Evolutionary conservation across 1,140 invertebrate genomes (phyloP).

Genomic region (Trichoplusia ni): DNA sequence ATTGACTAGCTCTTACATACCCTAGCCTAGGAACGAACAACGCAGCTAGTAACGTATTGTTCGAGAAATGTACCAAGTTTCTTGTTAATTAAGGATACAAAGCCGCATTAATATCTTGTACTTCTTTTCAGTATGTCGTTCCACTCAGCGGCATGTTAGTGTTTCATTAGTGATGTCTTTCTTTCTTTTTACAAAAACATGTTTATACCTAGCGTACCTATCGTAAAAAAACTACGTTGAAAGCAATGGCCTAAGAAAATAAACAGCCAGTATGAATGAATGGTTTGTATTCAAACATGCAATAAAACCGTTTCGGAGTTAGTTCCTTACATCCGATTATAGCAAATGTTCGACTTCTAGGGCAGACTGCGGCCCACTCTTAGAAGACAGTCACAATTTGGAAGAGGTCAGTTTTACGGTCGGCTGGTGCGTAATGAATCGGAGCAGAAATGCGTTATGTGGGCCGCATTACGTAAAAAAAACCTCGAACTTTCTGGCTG

Average conservation of each 20-base stretch:
- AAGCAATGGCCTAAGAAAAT: too few relatives aligned
- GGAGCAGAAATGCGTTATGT: slow-evolving; percentile 56
- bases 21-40: neutral
- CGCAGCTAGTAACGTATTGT: neutral
- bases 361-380: neutral
- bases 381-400: slow-evolving; percentile 30
- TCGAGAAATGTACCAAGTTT: slow-evolving; percentile 5
- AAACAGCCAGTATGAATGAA: too few relatives aligned
- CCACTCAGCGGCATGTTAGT: slow-evolving; percentile 4
- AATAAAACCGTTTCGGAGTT: too few relatives aligned
- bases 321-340: too few relatives aligned
- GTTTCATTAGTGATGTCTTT: too few relatives aligned
- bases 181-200: too few relatives aligned
- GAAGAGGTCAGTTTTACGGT: slow-evolving; percentile 55
- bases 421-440: slow-evolving; percentile 49
- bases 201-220: too few relatives aligned
- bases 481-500: slow-evolving; percentile 59
- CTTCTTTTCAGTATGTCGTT: neutral
- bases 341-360: neutral
- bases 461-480: slow-evolving; percentile 57
- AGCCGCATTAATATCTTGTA: neutral
- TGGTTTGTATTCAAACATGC: too few relatives aligned
- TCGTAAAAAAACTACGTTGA: too few relatives aligned
- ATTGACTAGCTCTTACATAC: too few relatives aligned
- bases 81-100: slow-evolving; percentile 22